phyloP scores from a whole-genome alignment of 2,113 vertebrate genomes.

The Elachura formosa region DNA sequence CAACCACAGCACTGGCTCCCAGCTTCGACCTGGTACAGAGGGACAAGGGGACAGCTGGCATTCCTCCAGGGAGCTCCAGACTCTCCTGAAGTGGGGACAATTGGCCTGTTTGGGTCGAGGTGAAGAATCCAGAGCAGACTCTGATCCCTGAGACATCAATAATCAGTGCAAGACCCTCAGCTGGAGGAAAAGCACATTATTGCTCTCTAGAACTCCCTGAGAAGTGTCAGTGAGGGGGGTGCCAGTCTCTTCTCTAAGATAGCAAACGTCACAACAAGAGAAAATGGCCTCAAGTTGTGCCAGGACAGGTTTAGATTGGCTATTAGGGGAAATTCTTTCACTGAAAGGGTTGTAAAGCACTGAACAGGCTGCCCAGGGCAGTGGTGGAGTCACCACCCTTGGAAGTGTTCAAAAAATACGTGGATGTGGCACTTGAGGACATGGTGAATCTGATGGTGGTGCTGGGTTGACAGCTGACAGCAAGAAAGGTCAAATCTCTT shows the following conservation, averaged over 20 bases:
- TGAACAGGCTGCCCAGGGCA: background rate
- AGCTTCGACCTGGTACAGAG: accelerated
- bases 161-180: background rate
- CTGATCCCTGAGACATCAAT: background rate
- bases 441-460: background rate
- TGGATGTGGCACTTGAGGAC: background rate
- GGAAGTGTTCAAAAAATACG: accelerated
- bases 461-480: background rate
- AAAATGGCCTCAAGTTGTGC: background rate
- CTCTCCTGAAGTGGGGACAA: background rate
- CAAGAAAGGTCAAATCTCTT: background rate
- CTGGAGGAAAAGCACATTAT: background rate
- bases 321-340: background rate
- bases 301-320: background rate
- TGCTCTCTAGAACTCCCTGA: background rate
- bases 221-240: background rate
- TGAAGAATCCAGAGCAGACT: background rate
- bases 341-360: background rate
- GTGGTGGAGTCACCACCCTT: background rate
- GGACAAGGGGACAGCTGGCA: background rate
- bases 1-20: background rate
- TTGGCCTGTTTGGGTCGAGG: accelerated
- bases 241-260: background rate
- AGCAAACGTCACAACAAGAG: background rate
- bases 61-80: background rate